phyloP scores from a whole-genome alignment of 1,140 invertebrate genomes.

The Tetramorium simillimum region DNA sequence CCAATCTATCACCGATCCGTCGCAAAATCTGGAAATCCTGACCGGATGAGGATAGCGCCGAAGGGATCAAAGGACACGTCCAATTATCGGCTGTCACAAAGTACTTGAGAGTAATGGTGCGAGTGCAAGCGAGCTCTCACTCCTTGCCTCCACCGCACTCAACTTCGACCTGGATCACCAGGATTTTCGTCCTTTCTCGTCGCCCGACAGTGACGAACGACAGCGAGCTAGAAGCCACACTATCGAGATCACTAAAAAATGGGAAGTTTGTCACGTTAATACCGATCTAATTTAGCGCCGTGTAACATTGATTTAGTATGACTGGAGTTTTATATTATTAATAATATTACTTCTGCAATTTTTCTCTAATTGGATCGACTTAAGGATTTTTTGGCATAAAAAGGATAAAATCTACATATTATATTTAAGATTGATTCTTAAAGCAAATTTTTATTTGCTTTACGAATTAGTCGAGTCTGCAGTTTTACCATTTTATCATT shows the following conservation, averaged over 20 bases:
- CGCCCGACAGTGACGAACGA: constrained; percentile 53
- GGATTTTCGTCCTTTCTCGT: constrained; percentile 51
- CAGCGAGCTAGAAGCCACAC: neutral
- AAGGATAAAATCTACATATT: neutral
- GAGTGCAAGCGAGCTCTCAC: constrained; percentile 50
- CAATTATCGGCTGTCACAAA: constrained; percentile 75
- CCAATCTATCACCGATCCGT: constrained; percentile 67
- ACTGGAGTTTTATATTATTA: constrained; percentile 3
- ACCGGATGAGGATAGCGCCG: neutral
- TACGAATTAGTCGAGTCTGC: neutral
- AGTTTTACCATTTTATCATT: neutral
- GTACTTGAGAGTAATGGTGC: constrained; percentile 64
- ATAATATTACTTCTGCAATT: neutral
- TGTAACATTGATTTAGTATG: constrained; percentile 47
- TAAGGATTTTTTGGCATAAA: neutral
- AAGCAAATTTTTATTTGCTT: neutral
- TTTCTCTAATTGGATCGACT: neutral
- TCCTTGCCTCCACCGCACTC: neutral
- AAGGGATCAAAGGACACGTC: constrained; percentile 70
- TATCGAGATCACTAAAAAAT: constrained; percentile 49
- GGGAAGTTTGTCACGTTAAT: constrained; percentile 50
- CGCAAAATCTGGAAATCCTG: constrained; percentile 52
- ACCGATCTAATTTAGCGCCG: constrained; percentile 44
- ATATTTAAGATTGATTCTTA: neutral
- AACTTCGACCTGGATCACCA: constrained; percentile 18